phyloP scores from a whole-genome alignment of 2,797 vertebrate genomes.

The Avahi laniger region DNA sequence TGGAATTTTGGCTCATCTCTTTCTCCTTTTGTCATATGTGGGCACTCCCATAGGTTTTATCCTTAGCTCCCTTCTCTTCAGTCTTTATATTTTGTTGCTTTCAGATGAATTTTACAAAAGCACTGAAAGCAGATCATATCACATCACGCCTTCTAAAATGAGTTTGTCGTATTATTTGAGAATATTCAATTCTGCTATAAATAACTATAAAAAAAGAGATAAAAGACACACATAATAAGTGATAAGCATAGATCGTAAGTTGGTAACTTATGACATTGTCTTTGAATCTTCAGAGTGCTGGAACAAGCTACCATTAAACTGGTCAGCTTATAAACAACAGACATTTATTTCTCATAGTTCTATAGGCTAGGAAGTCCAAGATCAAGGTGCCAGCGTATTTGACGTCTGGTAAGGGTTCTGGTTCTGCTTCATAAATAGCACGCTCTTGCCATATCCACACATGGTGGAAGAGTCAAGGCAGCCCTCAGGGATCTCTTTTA shows the following conservation, averaged over 20 bases:
- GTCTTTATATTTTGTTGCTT: neutral
- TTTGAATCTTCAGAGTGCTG: neutral
- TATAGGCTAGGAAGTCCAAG: neutral
- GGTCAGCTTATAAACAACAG: neutral
- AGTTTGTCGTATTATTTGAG: neutral
- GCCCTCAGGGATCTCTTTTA: neutral
- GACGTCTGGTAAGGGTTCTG: neutral
- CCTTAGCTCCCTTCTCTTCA: neutral
- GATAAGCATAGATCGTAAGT: neutral
- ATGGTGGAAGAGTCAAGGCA: neutral
- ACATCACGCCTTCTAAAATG: neutral
- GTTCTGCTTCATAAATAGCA: neutral
- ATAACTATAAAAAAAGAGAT: neutral
- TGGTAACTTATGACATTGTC: neutral
- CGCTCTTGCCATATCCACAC: neutral
- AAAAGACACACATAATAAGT: neutral
- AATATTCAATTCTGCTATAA: neutral
- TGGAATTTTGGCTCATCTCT: neutral
- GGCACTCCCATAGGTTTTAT: neutral
- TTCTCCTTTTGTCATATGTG: neutral
- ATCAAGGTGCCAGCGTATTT: neutral
- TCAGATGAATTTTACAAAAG: neutral
- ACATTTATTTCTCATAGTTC: neutral
- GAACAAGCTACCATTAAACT: neutral
- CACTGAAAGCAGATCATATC: neutral